Percentiles rank a stretch among this genome's conserved stretches.
These are phyloP conservation scores for Lepetodrilus schrolli DNA, from an alignment of 2,888 invertebrate genomes.

Conservation along the genomic window DNA sequence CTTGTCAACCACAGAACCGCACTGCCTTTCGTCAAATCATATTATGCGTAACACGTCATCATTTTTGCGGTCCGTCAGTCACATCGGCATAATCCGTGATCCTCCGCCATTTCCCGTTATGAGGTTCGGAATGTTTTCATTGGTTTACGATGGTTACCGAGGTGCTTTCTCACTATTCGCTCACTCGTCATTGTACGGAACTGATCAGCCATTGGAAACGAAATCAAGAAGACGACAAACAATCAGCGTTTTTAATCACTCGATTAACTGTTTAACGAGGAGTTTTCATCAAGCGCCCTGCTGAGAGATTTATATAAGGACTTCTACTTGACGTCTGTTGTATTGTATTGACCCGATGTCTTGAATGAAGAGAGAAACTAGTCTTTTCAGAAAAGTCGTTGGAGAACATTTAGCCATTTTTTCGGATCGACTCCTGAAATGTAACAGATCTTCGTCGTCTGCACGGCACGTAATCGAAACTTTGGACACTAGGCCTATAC, in stretches of 20 bases:
- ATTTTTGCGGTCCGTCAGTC: constrained; percentile 3
- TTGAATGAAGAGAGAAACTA: neutral
- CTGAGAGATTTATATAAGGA: constrained; percentile 3
- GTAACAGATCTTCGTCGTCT: constrained; percentile 24
- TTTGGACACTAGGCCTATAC: constrained; percentile 37
- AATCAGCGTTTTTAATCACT: constrained; percentile 13
- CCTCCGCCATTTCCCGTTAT: constrained; percentile 26
- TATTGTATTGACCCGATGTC: neutral
- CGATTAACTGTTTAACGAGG: constrained; percentile 1
- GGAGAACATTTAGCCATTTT: constrained; percentile 7
- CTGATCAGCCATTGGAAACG: constrained; percentile 66
- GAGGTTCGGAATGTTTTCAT: constrained; percentile 35
- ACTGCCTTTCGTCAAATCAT: neutral
- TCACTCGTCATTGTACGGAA: constrained; percentile 51
- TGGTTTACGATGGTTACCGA: constrained; percentile 45
- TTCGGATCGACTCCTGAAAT: constrained; percentile 20
- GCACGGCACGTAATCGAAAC: constrained; percentile 3
- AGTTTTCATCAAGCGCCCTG: neutral
- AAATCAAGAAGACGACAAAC: constrained; percentile 41
- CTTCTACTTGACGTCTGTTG: neutral
- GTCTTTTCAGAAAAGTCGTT: constrained; percentile 6
- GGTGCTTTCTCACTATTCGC: constrained; percentile 38
- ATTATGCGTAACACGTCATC: constrained; percentile 23
- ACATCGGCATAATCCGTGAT: constrained; percentile 45
- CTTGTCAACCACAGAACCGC: too few species aligned